phyloP scores from a whole-genome alignment of 2,888 invertebrate species.

The Cyclophora albipunctata region DNA sequence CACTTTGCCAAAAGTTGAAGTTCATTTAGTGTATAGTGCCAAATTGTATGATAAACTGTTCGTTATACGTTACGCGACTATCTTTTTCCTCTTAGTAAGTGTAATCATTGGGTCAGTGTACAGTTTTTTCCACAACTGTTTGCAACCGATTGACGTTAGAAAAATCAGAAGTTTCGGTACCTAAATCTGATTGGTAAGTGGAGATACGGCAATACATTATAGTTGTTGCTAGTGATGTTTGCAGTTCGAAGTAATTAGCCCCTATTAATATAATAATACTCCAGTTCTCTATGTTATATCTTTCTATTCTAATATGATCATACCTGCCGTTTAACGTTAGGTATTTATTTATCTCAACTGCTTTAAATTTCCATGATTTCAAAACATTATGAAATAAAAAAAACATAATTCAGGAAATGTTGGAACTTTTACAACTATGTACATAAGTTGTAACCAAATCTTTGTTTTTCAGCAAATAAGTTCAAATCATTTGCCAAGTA shows the following conservation, averaged over 20 bases:
- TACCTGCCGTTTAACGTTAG: too few relatives aligned
- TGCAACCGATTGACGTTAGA: conserved; percentile 46
- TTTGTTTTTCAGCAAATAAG: too few relatives aligned
- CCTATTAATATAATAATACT: background rate
- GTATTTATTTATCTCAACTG: too few relatives aligned
- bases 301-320: too few relatives aligned
- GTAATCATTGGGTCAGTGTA: conserved; percentile 37
- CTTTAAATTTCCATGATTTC: background rate
- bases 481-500: too few relatives aligned
- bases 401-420: too few relatives aligned
- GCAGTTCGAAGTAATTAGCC: background rate
- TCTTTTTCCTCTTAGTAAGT: conserved; percentile 43
- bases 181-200: conserved; percentile 15
- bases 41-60: conserved; percentile 68
- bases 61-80: conserved; percentile 42
- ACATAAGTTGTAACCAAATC: too few relatives aligned
- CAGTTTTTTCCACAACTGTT: conserved; percentile 45
- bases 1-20: conserved; percentile 74
- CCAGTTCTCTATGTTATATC: background rate
- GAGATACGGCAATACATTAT: too few relatives aligned
- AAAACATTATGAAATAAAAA: background rate
- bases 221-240: too few relatives aligned
- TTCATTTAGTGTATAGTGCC: conserved; percentile 38
- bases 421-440: too few relatives aligned
- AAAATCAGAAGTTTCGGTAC: conserved; percentile 50